A percentile compares a stretch with the other conserved stretches of the same genome.
Conservation (phyloP, 37 sponge, comb jelly and placozoan species). For the Tethya wilhelma region DNA sequence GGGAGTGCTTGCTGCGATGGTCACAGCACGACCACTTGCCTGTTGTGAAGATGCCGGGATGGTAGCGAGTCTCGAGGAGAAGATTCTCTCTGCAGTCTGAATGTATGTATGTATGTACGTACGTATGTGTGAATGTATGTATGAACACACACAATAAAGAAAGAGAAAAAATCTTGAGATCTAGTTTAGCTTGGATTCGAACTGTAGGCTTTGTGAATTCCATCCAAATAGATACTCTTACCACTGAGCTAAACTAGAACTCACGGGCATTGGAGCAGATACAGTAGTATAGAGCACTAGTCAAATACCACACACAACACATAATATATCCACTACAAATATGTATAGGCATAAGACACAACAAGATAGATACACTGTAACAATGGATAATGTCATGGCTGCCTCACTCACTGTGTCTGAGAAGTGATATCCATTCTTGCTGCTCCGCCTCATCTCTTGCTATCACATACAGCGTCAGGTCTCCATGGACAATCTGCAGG, state of each 20-base stretch:
- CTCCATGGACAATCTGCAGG: conserved; percentile 69
- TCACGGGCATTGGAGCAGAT: no score
- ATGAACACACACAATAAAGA: background rate
- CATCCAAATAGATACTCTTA: no score
- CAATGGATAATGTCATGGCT: no score
- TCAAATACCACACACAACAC: no score
- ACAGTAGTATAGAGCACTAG: no score
- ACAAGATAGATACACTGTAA: no score
- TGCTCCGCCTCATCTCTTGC: conserved; percentile 55
- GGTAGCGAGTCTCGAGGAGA: conserved; percentile 48
- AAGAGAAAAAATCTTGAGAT: no score
- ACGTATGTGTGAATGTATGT: conserved; percentile 3
- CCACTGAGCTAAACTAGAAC: no score
- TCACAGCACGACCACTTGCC: conserved; percentile 87
- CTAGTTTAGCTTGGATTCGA: no score
- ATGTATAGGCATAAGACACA: no score
- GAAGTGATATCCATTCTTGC: conserved; percentile 66
- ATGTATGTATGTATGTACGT: conserved; percentile 23
- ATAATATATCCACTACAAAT: no score
- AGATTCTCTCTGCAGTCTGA: conserved; percentile 61
- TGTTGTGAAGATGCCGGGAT: conserved; percentile 70
- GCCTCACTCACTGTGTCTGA: conserved; percentile 68
- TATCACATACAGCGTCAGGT: conserved; percentile 82
- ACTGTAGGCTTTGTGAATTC: no score
- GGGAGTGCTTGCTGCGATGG: conserved; percentile 66